Evolutionary conservation across 2,113 vertebrate species (phyloP), one percentile per base, ranked within the genome.

Genomic region (Athene noctua): DNA sequence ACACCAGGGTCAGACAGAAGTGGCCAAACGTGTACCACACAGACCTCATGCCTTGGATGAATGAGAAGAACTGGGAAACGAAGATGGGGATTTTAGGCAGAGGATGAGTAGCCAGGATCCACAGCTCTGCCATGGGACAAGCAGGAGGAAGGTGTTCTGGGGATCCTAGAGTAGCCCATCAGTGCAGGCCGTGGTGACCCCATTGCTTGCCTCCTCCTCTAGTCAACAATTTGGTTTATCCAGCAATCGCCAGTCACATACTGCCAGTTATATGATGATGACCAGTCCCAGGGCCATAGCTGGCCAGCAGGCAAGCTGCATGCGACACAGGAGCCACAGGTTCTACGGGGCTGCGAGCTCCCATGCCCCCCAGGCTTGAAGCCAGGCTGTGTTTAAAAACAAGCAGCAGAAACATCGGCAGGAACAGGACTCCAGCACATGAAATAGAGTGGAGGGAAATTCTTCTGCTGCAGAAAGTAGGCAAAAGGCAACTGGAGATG

Each of bases 401-500:
- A 29, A 90, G 72, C 80, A 61, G 55, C 68, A 73, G 82, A 52
- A 90, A 44, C 11, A 0, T 75, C 16, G 0, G 32, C 81, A 84
- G 80, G 66, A 94, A 10, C 81, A 51, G 73, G 44, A 62, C 57
- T 94, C 16, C 29, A 82, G 92, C 78, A 16, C 62, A 90, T 46
- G 70, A 91, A 96, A 82, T 90, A 84, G 27, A 93, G 58, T 82
- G 66, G 40, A 88, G 90, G 73, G 93, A 94, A 96, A 94, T 97
- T 96, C 90, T 95, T 40, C 81, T 90, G 92, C 90, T 88, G 66
- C 71, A 94, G 88, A 96, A 96, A 93, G 94, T 95, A 97, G 96
- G 96, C 96, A 94, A 97, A 97, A 97, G 96, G 96, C 94, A 96
- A 95, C 93, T 91, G 87, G 90, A 96, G 93, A 96, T 96, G 94